Evolutionary conservation across 2,113 vertebrate genomes (phyloP).

Genomic region (Aptenodytes patagonicus): DNA sequence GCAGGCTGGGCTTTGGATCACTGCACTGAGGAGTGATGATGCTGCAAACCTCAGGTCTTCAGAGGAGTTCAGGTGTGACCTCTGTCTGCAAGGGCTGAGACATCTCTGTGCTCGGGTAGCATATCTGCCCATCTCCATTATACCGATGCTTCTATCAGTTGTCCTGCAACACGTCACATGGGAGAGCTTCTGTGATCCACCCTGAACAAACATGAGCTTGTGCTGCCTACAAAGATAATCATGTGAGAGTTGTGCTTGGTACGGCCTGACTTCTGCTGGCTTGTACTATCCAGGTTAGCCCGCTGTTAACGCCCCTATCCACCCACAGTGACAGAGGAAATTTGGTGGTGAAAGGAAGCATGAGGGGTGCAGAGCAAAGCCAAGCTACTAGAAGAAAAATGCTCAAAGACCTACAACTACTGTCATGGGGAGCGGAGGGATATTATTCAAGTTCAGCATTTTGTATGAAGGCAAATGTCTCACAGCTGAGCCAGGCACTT

Average conservation of each 20-base stretch:
- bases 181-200: background rate
- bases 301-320: background rate
- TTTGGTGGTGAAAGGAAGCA: background rate
- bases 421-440: background rate
- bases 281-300: background rate
- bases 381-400: background rate
- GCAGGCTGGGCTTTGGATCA: background rate
- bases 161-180: accelerated
- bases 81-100: background rate
- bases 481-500: background rate
- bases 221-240: background rate
- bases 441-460: background rate
- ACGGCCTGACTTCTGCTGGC: background rate
- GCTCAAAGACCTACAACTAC: background rate
- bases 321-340: background rate
- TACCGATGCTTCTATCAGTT: background rate
- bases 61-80: background rate
- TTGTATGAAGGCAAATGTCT: background rate
- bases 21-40: background rate
- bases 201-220: accelerated
- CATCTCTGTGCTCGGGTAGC: background rate
- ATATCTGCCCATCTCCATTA: background rate
- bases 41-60: background rate
- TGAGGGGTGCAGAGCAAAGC: background rate
- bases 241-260: background rate